A percentile compares a stretch with the other conserved stretches of the same genome.
phyloP scores from a whole-genome alignment of 2,113 vertebrate genomes.

The Bufo bufo region DNA sequence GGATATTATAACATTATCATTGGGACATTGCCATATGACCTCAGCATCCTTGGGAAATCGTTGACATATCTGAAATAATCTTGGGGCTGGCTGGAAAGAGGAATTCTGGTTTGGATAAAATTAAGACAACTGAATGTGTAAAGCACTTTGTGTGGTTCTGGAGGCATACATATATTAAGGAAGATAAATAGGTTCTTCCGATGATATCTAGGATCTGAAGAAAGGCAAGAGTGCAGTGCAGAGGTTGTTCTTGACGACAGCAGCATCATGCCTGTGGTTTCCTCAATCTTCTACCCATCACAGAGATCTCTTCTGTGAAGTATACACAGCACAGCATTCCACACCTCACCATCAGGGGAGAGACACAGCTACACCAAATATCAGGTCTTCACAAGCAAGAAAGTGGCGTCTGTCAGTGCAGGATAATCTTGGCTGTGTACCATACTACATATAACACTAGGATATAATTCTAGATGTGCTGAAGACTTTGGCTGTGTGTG shows the following conservation, averaged over 20 bases:
- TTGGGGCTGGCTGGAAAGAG: not conserved
- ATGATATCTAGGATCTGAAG: conserved; percentile 6
- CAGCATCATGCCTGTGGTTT: conserved; percentile 24
- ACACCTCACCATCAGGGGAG: conserved; percentile 6
- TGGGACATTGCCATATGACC: conserved; percentile 29
- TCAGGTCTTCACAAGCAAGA: not conserved
- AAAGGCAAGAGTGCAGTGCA: not conserved
- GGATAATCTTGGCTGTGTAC: not conserved
- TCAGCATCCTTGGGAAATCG: conserved; percentile 17
- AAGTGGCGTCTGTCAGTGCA: not conserved
- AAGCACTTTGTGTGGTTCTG: not conserved
- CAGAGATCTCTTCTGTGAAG: conserved; percentile 6
- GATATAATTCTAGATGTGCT: not conserved
- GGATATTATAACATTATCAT: conserved; percentile 25
- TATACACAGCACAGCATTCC: conserved; percentile 4
- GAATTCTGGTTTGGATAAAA: conserved; percentile 14
- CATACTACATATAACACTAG: not conserved
- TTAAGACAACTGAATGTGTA: conserved; percentile 11
- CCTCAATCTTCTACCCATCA: not conserved
- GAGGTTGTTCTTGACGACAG: not conserved
- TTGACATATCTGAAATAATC: conserved; percentile 19
- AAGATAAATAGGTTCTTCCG: not conserved
- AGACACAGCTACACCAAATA: not conserved
- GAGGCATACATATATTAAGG: not conserved
- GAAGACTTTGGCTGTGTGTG: not conserved